phyloP scores from a whole-genome alignment of 2,888 invertebrate species.

The Galerucella calmariensis region DNA sequence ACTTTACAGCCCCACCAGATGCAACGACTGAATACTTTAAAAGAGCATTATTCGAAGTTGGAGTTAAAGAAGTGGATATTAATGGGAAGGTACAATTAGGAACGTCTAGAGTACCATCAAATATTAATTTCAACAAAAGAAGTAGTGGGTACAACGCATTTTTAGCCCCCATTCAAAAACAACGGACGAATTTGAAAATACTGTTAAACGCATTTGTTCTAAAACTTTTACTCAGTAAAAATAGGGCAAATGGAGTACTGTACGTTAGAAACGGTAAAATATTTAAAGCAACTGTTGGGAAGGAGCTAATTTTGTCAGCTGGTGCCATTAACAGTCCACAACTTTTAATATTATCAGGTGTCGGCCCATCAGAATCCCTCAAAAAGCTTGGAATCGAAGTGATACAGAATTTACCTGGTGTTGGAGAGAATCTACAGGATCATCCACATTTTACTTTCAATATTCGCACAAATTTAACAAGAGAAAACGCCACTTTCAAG shows the following conservation, averaged over 20 bases:
- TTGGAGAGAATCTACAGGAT: conserved; percentile 85
- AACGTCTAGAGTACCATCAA: conserved; percentile 32
- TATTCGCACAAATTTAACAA: conserved; percentile 25
- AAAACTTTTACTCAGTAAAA: conserved; percentile 13
- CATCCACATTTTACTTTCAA: conserved; percentile 63
- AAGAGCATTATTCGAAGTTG: conserved; percentile 19
- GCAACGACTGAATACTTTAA: conserved; percentile 63
- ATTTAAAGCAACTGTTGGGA: conserved; percentile 70
- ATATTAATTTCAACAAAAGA: conserved; percentile 32
- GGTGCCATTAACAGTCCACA: conserved; percentile 57
- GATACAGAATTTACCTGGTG: conserved; percentile 73
- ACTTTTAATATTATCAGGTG: conserved; percentile 38
- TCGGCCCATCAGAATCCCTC: conserved; percentile 35
- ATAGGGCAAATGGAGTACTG: conserved; percentile 29
- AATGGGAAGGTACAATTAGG: conserved; percentile 33
- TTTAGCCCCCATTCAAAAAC: conserved; percentile 17
- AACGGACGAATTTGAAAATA: conserved; percentile 58
- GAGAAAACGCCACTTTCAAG: conserved; percentile 10
- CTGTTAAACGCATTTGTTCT: conserved; percentile 67
- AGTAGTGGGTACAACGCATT: conserved; percentile 30
- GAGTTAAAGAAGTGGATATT: conserved; percentile 21
- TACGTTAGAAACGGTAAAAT: conserved; percentile 26
- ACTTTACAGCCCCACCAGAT: conserved; percentile 31
- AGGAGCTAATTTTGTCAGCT: conserved; percentile 76
- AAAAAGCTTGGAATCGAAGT: conserved; percentile 68